phyloP scores from a whole-genome alignment of 1,140 invertebrate genomes.

The Chironomus striatipennis region DNA sequence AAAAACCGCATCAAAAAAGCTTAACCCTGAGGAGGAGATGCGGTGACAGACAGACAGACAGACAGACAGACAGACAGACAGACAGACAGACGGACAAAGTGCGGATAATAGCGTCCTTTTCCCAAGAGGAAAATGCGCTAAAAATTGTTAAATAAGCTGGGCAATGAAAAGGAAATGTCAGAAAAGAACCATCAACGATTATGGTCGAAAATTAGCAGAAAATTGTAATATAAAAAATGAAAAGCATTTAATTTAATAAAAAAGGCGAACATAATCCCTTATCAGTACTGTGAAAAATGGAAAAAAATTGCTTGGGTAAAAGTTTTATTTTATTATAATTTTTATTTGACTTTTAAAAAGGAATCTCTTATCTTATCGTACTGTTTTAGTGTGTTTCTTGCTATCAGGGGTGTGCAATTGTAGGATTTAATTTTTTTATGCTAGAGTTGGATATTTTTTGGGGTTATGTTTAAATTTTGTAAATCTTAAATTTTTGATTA shows the following conservation, averaged over 20 bases:
- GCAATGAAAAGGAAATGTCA: too few relatives aligned
- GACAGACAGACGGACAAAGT: too few relatives aligned
- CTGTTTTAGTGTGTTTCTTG: background rate
- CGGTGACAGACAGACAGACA: too few relatives aligned
- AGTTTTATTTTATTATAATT: constrained; percentile 15
- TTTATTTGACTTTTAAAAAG: background rate
- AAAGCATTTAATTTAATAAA: constrained; percentile 5
- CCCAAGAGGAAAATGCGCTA: too few relatives aligned
- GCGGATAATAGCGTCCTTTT: too few relatives aligned
- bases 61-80: too few relatives aligned
- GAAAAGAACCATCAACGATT: background rate
- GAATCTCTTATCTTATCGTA: background rate
- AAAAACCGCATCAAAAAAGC: too few relatives aligned
- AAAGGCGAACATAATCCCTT: background rate
- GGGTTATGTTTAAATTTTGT: too few relatives aligned
- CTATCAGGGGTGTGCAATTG: background rate
- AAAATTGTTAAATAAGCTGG: too few relatives aligned
- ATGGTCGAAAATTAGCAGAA: constrained; percentile 3
- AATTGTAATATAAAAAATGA: background rate
- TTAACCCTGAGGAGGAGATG: too few relatives aligned
- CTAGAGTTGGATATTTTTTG: background rate
- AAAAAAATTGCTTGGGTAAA: background rate
- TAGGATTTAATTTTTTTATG: background rate
- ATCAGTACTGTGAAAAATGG: background rate
- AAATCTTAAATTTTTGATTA: too few relatives aligned